Evolutionary conservation across 2,113 vertebrate species (phyloP).

Genomic region (Dicrurus megarhynchus): DNA sequence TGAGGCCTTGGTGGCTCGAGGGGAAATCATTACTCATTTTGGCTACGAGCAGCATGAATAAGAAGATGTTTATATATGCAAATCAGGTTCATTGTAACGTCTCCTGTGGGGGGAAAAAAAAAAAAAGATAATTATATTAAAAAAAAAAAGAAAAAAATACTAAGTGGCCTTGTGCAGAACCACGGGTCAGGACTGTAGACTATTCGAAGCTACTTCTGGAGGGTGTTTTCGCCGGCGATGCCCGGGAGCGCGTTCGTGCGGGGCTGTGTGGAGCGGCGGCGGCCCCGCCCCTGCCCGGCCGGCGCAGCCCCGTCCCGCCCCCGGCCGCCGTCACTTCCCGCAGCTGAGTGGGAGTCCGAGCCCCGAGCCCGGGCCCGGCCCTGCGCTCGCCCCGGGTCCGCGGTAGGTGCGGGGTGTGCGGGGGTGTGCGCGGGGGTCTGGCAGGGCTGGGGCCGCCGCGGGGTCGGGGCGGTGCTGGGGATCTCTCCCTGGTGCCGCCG

Average conservation of each 20-base stretch:
- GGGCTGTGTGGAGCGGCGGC: not conserved
- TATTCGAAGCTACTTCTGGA: rapidly evolving
- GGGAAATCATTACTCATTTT: not conserved
- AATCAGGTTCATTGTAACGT: too few relatives aligned
- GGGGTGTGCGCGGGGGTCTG: not conserved
- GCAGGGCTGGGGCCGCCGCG: not conserved
- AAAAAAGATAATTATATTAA: not conserved
- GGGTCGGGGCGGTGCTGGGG: not conserved
- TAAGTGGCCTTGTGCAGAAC: not conserved
- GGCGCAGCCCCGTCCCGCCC: not conserved
- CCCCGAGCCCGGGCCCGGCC: not conserved
- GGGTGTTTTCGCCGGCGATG: not conserved
- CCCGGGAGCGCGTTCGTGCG: rapidly evolving
- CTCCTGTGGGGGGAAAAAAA: not conserved
- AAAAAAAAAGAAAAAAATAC: rapidly evolving
- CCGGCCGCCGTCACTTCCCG: not conserved
- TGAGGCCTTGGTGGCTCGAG: not conserved
- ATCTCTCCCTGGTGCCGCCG: not conserved
- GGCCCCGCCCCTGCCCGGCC: not conserved
- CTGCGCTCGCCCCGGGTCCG: not conserved
- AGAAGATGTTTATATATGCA: not conserved
- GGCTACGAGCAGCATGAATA: not conserved
- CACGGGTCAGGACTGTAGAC: rapidly evolving
- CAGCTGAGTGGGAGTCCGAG: not conserved
- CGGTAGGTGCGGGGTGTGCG: not conserved